Evolutionary conservation across 2,888 invertebrate species (phyloP).

Genomic region (Mayetiola destructor): DNA sequence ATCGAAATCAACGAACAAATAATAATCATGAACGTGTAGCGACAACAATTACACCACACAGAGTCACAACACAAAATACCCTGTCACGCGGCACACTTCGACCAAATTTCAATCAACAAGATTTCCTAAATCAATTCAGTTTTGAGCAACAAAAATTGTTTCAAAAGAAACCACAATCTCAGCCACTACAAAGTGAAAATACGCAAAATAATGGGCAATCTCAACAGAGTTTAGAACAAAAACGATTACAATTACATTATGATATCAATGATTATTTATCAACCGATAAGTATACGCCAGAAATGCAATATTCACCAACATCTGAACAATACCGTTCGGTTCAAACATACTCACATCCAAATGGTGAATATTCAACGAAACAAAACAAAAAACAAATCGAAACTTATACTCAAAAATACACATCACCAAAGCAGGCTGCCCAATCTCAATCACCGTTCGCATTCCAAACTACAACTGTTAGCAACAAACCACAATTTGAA

Average conservation of each 20-base stretch:
- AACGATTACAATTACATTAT: slow-evolving; percentile 2
- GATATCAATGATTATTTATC: slow-evolving; percentile 11
- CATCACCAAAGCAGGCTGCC: neutral
- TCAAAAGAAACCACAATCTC: neutral
- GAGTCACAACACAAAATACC: neutral
- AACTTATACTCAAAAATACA: neutral
- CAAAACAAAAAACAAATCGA: neutral
- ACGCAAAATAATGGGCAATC: neutral
- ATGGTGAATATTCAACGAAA: neutral
- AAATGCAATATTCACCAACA: neutral
- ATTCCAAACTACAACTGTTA: neutral
- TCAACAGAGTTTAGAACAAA: neutral
- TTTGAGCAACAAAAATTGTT: neutral
- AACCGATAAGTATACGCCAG: neutral
- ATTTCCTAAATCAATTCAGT: slow-evolving; percentile 2
- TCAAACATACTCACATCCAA: neutral
- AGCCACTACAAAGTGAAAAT: neutral
- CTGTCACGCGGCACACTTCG: neutral
- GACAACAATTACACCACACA: neutral
- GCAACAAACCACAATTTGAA: neutral
- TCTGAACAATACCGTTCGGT: slow-evolving; percentile 1
- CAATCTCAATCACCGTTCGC: too few relatives aligned
- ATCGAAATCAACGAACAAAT: too few relatives aligned
- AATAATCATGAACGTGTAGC: neutral
- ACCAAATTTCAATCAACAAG: slow-evolving; percentile 11